Percentiles rank a stretch among this genome's conserved stretches.
Evolutionary conservation across 2,888 invertebrate genomes (phyloP).

Genomic region (Metalampra italica): DNA sequence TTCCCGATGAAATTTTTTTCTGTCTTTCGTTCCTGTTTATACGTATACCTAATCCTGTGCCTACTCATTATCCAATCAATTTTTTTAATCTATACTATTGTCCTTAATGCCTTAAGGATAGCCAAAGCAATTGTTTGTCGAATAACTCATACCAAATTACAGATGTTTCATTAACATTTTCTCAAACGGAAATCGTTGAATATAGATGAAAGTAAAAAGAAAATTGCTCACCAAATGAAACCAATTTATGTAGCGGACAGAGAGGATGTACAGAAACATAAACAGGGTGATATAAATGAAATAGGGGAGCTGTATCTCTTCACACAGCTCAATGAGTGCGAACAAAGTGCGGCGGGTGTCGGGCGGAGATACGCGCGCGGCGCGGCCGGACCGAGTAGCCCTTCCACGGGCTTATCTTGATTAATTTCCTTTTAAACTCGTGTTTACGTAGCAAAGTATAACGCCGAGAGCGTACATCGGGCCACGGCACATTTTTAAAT

Average conservation of each 20-base stretch:
- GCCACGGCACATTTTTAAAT: too few relatives aligned
- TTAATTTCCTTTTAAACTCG: constrained; percentile 37
- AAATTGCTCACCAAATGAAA: constrained; percentile 45
- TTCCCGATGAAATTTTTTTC: too few relatives aligned
- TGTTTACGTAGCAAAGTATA: not conserved
- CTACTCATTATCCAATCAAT: too few relatives aligned
- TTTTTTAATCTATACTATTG: too few relatives aligned
- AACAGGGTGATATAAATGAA: constrained; percentile 43
- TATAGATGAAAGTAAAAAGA: constrained; percentile 41
- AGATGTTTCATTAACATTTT: not conserved
- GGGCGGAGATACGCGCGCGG: constrained; percentile 16
- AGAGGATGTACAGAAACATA: constrained; percentile 28
- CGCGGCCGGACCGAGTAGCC: constrained; percentile 11
- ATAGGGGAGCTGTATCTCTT: constrained; percentile 60
- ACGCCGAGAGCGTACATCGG: not conserved
- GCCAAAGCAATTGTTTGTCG: too few relatives aligned
- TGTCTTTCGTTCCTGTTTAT: too few relatives aligned
- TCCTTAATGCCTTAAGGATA: too few relatives aligned
- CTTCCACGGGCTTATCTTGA: constrained; percentile 42
- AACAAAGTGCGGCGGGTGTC: constrained; percentile 46
- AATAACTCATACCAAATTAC: not conserved
- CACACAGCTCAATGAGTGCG: constrained; percentile 55
- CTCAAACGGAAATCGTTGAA: not conserved
- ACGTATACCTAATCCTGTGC: too few relatives aligned
- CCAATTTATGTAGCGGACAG: constrained; percentile 42